A percentile compares a stretch with the other conserved stretches of the same genome.
Evolutionary conservation across 1,140 invertebrate species (phyloP).

Genomic region (Drosophila nasuta): DNA sequence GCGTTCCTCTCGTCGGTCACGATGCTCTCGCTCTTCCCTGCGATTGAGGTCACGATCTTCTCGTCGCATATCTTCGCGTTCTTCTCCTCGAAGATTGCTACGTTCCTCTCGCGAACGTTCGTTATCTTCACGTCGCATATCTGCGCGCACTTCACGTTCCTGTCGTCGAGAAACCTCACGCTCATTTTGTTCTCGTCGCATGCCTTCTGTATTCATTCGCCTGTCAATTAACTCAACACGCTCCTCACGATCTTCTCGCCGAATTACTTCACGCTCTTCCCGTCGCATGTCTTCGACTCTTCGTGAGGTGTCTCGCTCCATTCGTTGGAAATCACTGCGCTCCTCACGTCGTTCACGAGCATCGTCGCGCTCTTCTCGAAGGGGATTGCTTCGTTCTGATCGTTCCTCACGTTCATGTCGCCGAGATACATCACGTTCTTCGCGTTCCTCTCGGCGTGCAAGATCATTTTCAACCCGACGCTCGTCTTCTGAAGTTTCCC

Average conservation of each 20-base stretch:
- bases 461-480: background rate
- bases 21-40: slow-evolving; percentile 1
- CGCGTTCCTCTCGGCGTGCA: background rate
- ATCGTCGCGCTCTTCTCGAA: background rate
- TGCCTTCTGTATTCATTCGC: background rate
- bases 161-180: no score
- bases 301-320: slow-evolving; percentile 5
- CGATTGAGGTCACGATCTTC: slow-evolving; percentile 1
- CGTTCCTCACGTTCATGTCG: background rate
- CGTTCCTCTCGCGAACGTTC: background rate
- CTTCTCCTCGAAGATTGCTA: background rate
- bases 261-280: slow-evolving; percentile 4
- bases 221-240: background rate
- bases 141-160: background rate
- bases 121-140: background rate
- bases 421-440: background rate
- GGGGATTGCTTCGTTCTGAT: background rate
- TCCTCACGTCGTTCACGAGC: background rate
- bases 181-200: background rate
- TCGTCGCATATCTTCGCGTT: slow-evolving; percentile 5
- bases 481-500: background rate
- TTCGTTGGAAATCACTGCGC: background rate
- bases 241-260: background rate
- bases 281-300: background rate
- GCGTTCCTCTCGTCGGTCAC: slow-evolving; percentile 9